Percentiles rank a stretch among this genome's conserved stretches.
phyloP scores from a whole-genome alignment of 2,113 vertebrate genomes.

The Brachyhypopomus occidentalis region DNA sequence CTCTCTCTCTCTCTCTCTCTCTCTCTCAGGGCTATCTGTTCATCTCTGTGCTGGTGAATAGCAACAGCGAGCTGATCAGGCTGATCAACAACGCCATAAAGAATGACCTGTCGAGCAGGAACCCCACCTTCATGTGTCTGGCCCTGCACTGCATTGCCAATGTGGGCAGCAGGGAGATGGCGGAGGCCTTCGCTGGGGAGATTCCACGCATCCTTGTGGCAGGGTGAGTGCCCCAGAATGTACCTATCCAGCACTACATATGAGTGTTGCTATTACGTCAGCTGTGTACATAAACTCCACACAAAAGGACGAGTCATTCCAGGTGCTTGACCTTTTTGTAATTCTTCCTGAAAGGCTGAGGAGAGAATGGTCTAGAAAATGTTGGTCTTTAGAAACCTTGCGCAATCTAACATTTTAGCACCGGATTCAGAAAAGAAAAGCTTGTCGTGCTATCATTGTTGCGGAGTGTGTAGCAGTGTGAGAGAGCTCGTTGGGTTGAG shows the following conservation, averaged over 20 bases:
- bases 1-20: not conserved
- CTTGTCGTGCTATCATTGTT: too few species aligned
- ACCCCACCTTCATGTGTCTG: slow-evolving; percentile 96
- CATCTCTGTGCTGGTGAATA: slow-evolving; percentile 93
- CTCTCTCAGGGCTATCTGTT: slow-evolving; percentile 86
- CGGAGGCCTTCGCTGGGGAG: slow-evolving; percentile 89
- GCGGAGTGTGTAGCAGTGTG: too few species aligned
- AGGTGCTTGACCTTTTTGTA: too few species aligned
- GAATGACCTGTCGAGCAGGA: slow-evolving; percentile 92
- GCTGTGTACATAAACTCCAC: too few species aligned
- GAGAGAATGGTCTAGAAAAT: too few species aligned
- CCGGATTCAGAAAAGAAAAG: too few species aligned
- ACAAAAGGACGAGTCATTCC: too few species aligned
- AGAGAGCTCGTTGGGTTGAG: too few species aligned
- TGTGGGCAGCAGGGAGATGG: slow-evolving; percentile 93
- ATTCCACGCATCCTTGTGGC: slow-evolving; percentile 91
- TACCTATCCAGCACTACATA: not conserved
- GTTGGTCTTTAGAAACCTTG: too few species aligned
- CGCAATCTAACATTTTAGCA: too few species aligned
- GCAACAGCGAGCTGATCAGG: slow-evolving; percentile 90
- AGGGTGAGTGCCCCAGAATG: slow-evolving; percentile 73
- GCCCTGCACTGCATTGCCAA: slow-evolving; percentile 93
- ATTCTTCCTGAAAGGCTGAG: too few species aligned
- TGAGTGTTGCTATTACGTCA: too few species aligned
- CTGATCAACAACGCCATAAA: slow-evolving; percentile 95